phyloP scores from a whole-genome alignment of 64 coral and sea anemone species.

The Orbicella faveolata region DNA sequence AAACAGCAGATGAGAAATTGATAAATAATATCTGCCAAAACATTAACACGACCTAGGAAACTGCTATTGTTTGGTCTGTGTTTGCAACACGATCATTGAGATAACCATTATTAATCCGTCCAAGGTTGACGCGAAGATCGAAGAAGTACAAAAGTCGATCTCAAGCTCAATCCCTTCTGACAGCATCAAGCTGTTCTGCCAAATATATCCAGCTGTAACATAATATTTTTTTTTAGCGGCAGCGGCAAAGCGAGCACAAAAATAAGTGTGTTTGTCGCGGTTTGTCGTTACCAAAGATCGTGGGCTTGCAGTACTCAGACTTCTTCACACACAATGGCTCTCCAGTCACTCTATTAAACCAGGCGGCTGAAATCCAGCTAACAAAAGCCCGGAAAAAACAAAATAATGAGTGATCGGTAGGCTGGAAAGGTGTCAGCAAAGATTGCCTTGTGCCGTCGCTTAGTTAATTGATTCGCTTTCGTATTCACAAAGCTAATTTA shows the following conservation, averaged over 20 bases:
- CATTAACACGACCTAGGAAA: neutral
- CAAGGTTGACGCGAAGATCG: neutral
- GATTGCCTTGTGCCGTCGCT: slow-evolving; percentile 11
- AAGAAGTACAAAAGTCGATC: neutral
- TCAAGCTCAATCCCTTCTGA: neutral
- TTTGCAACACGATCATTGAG: too few relatives aligned
- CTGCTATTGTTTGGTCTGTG: neutral
- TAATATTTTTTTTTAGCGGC: slow-evolving; percentile 8
- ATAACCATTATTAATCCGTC: neutral
- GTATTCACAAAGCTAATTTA: neutral
- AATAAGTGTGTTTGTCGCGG: neutral
- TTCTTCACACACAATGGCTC: neutral
- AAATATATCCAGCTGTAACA: slow-evolving; percentile 8
- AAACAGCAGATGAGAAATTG: neutral
- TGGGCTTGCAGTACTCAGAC: neutral
- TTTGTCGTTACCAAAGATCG: neutral
- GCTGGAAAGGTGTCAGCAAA: neutral
- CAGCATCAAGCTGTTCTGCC: neutral
- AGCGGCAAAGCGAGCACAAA: neutral
- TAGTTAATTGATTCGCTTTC: neutral
- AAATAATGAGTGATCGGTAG: neutral
- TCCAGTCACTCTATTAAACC: neutral
- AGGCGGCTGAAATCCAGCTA: neutral
- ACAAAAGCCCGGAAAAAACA: slow-evolving; percentile 16
- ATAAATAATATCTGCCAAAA: neutral